Base-by-base conservation (phyloP, 2,797 vertebrate species). In the Helostoma temminkii region DNA sequence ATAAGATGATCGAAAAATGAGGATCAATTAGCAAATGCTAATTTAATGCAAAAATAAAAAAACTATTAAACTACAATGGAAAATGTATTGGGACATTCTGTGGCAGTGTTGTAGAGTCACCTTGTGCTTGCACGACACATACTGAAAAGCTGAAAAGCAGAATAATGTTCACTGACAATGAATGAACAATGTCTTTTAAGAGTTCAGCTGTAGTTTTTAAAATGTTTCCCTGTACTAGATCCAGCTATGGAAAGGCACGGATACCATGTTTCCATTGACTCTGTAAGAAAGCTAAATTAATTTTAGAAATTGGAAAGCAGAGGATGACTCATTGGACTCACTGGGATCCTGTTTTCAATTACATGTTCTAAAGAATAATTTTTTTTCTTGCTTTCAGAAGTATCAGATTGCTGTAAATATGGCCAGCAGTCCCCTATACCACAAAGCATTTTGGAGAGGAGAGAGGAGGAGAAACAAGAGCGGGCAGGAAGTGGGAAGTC, bases 311-410 rank as follows among this genome's bases (percentile, higher is more conserved):
- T 39, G 32, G 53, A 77, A 76, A 76, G 63, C 57, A 49, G 25
- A 59, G 74, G 78, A 57, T 81, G 86, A 89, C 66, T 90, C 78
- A 82, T 36, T 78, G 57, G 43, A 57, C 58, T 76, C 58, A n/a
- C 41, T 63, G 68, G 53, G 30, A 74, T 82, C 71, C 90, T 92
- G 92, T 88, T 92, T 94, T 90, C 90, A 94, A 92, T 94, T 90
- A 93, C 43, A 82, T 75, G 48, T 72, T 77, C 74, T 71, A 67
- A 72, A 78, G 63, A 49, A 37, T 61, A 11, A 12, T 37, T 45
- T 60, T 64, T n/a, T 66, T 60, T 52, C 65, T 67, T 65, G 46
- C 48, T 68, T 86, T 46, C 69, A 82, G 68, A 21, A 56, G 81
- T 58, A 86, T 85, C 74, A 2, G 49, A 78, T 85, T 88, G 69